Evolutionary conservation across 1,140 invertebrate species (phyloP).

Genomic region (Pseudachorutes palmiensis): DNA sequence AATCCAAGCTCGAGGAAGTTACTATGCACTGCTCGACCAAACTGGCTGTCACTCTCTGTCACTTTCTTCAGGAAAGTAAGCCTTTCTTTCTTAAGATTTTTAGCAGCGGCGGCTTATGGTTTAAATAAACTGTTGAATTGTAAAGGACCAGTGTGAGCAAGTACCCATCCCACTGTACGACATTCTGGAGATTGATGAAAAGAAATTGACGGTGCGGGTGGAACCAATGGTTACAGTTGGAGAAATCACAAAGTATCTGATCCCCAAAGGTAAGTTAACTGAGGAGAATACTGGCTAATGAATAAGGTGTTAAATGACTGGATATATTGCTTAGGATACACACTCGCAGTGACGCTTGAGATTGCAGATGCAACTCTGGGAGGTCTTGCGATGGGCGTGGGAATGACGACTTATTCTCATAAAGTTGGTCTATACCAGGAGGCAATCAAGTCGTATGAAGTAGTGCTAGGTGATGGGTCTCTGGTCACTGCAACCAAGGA

Average conservation of each 20-base stretch:
- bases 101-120: no score
- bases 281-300: conserved; percentile 6
- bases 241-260: conserved; percentile 48
- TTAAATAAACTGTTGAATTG: conserved; percentile 13
- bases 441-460: conserved; percentile 47
- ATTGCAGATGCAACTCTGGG: conserved; percentile 50
- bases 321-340: conserved; percentile 43
- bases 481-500: conserved; percentile 45
- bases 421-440: conserved; percentile 51
- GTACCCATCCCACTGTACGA: conserved; percentile 52
- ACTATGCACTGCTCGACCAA: conserved; percentile 57
- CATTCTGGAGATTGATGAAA: conserved; percentile 47
- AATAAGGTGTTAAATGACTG: conserved; percentile 12
- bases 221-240: conserved; percentile 50
- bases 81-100: not conserved
- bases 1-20: conserved; percentile 47
- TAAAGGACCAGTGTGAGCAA: conserved; percentile 51
- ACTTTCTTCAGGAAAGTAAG: conserved; percentile 55
- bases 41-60: conserved; percentile 58
- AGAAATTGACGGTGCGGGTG: conserved; percentile 47
- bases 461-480: conserved; percentile 48
- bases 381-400: conserved; percentile 50
- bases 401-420: conserved; percentile 49
- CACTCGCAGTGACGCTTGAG: conserved; percentile 51
- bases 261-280: conserved; percentile 42